Evolutionary conservation across 2,113 vertebrate species (phyloP), one percentile per base, ranked within the genome.

Genomic region (Microcebus tavaratra): DNA sequence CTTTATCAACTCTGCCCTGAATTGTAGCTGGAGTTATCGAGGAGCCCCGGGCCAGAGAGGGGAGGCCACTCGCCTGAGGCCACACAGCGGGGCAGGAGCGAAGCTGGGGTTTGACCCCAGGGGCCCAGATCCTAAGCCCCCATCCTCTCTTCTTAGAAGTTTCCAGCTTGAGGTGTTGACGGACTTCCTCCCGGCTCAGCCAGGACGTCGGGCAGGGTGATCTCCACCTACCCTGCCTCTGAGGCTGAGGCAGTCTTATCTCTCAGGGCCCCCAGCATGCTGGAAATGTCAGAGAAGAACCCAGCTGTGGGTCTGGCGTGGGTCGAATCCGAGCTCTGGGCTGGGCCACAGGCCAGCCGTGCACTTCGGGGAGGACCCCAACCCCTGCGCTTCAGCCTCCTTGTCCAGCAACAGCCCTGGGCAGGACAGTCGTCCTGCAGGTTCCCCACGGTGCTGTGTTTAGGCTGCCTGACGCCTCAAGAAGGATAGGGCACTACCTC

Each of bases 181-280:
- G 1, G 68, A 11, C 61, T 36, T 48, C 11, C 57, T 83, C 50
- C 13, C 2, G 68, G 6, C 57, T 50, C 36, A 8, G 45, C 23
- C 50, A 0, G 85, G 75, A n/a, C 18, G 2, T 14, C 0, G 7
- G 50, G 73, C 0, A 0, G 27, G 3, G 8, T 34, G 36, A 65
- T 3, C 67, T 50, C 9, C 0, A 4, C 27, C 20, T 5, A 2
- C 70, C 23, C 70, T 34, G 34, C 31, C 17, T 83, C 70, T 48
- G 9, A 67, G 36, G 65, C 55, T 8, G 17, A 36, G 65, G 80
- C 5, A 1, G 6, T n/a, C 42, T 67, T 36, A 4, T 57, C 55
- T 90, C 68, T 55, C 23, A 13, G 86, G 8, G 65, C 27, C 87
- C 27, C 73, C 68, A 93, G 75, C 25, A 10, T 29, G 7, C 48